Evolutionary conservation across 2,888 invertebrate species (phyloP).

Genomic region (Epirrhoe alternata): DNA sequence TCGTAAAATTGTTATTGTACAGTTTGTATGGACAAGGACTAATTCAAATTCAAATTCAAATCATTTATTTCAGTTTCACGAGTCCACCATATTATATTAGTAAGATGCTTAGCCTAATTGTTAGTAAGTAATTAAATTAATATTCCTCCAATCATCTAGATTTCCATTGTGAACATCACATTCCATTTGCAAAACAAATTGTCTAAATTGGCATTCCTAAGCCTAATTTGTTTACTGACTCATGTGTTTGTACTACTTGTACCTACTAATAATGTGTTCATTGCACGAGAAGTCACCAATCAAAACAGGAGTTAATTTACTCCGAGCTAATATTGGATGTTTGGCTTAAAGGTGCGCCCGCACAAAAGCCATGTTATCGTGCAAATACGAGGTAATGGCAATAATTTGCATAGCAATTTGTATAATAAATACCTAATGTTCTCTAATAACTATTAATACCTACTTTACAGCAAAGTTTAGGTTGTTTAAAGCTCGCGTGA

Average conservation of each 20-base stretch:
- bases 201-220: constrained; percentile 14
- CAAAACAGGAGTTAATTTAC: constrained; percentile 42
- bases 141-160: no score
- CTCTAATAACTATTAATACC: neutral
- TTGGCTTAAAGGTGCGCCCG: constrained; percentile 39
- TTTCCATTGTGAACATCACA: neutral
- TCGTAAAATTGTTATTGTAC: no score
- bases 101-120: no score
- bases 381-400: constrained; percentile 39
- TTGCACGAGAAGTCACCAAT: constrained; percentile 33
- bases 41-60: no score
- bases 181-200: constrained; percentile 17
- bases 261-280: constrained; percentile 38
- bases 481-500: no score
- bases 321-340: constrained; percentile 39
- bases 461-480: neutral
- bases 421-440: constrained; percentile 19
- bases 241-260: constrained; percentile 37
- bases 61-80: no score
- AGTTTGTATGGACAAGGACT: no score
- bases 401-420: constrained; percentile 42
- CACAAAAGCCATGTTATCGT: constrained; percentile 39
- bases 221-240: constrained; percentile 21
- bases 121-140: no score
- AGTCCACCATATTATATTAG: no score